Percentiles rank a stretch among this genome's conserved stretches.
Evolutionary conservation across 2,888 invertebrate genomes (phyloP).

Genomic region (Mesorhabditis sp.): DNA sequence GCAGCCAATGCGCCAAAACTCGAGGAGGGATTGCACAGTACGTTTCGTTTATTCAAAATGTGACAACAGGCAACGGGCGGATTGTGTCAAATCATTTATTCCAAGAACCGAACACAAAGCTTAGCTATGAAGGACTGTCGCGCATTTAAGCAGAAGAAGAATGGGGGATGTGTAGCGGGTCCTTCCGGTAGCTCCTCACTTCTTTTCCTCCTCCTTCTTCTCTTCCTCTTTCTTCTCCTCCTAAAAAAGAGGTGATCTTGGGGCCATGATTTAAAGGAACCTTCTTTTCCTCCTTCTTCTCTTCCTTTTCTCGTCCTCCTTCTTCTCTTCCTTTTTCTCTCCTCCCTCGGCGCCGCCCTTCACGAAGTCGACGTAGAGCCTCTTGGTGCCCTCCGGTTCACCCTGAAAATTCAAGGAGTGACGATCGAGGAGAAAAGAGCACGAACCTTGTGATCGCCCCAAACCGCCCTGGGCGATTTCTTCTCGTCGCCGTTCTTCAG

Average conservation of each 20-base stretch:
- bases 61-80: background rate
- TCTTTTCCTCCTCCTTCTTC: conserved; percentile 21
- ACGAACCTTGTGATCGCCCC: conserved; percentile 29
- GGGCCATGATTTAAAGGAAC: too few relatives aligned
- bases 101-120: too few relatives aligned
- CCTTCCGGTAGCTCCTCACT: background rate
- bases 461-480: conserved; percentile 25
- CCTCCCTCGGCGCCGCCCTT: conserved; percentile 22
- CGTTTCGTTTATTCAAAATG: too few relatives aligned
- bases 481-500: conserved; percentile 27
- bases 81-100: background rate
- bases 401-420: conserved; percentile 6
- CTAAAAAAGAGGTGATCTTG: conserved; percentile 21
- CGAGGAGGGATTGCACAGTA: conserved; percentile 2
- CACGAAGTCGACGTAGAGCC: conserved; percentile 37
- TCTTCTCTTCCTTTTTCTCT: conserved; percentile 8
- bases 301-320: conserved; percentile 17
- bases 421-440: background rate
- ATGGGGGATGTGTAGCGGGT: too few relatives aligned
- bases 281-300: conserved; percentile 16
- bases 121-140: too few relatives aligned
- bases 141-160: too few relatives aligned
- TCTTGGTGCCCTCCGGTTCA: conserved; percentile 29
- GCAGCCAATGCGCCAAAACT: background rate
- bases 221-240: conserved; percentile 20